Evolutionary conservation across 2,113 vertebrate genomes (phyloP).

Genomic region (Lonchura striata): DNA sequence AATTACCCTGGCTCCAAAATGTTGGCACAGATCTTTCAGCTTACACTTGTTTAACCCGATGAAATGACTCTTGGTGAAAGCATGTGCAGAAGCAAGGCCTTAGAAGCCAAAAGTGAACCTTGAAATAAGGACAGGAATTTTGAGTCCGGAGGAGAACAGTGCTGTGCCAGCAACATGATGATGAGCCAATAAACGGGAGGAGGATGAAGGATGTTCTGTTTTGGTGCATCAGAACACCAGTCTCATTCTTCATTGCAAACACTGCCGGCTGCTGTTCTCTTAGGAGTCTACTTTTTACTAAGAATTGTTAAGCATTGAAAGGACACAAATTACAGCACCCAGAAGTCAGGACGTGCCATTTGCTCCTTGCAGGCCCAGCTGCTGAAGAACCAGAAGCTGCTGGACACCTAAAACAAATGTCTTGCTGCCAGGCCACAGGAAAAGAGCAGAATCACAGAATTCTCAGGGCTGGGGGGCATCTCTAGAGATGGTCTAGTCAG

Average conservation of each 20-base stretch:
- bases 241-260: not conserved
- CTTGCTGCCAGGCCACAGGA: not conserved
- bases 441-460: not conserved
- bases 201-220: not conserved
- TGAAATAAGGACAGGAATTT: not conserved
- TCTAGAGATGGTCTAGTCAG: not conserved
- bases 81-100: not conserved
- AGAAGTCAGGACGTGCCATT: not conserved
- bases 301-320: not conserved
- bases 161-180: not conserved
- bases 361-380: not conserved
- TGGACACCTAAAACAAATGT: not conserved
- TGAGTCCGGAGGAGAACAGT: not conserved
- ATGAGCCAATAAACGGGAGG: not conserved
- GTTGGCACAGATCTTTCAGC: not conserved
- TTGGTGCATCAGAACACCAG: not conserved
- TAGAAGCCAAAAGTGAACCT: not conserved
- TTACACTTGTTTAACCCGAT: not conserved
- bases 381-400: not conserved
- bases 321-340: accelerated
- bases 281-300: not conserved
- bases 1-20: not conserved
- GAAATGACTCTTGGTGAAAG: not conserved
- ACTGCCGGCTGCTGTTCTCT: not conserved
- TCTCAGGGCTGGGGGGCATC: not conserved